Evolutionary conservation across 2,797 vertebrate species (phyloP), one percentile per base, ranked within the genome.

Genomic region (Hipposideros larvatus): DNA sequence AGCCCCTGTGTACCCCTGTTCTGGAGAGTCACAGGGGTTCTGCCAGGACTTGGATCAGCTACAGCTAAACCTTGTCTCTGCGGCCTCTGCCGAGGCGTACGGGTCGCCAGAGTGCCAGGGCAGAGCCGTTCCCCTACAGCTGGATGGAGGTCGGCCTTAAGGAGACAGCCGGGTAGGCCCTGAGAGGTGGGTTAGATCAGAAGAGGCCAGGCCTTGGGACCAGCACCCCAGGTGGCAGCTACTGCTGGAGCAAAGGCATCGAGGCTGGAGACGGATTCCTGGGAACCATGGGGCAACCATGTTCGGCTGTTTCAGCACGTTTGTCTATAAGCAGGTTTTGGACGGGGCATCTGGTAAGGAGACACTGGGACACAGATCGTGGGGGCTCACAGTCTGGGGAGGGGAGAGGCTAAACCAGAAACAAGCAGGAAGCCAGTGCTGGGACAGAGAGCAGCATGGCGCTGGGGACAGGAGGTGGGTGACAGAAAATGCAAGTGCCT

Each of bases 251-350:
- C 48, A 41, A 15, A 51, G 48, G 48, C 46, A 48, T 48, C 11
- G 28, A 46, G 9, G 21, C 75, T 18, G 59, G 74, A 28, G 11
- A 21, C 4, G 2, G 46, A 28, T 4, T 41, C 46, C 59, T 2
- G 48, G 65, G 37, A 31, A 4, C 9, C 1, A 0, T 0, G 0
- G 0, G 24, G 43, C 0, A 41, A 51, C 14, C 1, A 0, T 19
- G 7, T 7, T 63, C 7, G 74, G 48, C 11, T 1, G 26, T 46
- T 77, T 34, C 48, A 1, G 31, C 2, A 18, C 14, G 21, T 51
- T 4, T n/a, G 75, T 5, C 11, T 1, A 0, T 2, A 2, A 2
- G 5, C 43, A 16, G 41, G 2, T 6, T 41, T 51, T 51, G 28
- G 16, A n/a, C 11, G 5, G 22, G 10, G 11, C 1, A 21, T 31